phyloP scores from a whole-genome alignment of 2,888 invertebrate species.

The Scaptomyza tumidula region DNA sequence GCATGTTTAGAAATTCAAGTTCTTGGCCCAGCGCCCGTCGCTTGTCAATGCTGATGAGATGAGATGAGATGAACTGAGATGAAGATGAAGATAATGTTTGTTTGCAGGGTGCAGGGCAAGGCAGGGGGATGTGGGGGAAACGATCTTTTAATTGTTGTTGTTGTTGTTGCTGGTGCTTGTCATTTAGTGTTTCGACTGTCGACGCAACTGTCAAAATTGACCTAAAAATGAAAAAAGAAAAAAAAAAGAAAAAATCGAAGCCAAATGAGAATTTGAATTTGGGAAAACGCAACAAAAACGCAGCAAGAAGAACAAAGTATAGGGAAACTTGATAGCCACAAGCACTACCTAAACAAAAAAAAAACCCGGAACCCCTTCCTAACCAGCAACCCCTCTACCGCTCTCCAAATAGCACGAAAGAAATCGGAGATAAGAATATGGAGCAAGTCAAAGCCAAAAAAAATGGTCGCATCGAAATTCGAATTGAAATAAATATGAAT shows the following conservation, averaged over 20 bases:
- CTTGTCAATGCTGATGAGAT: slow-evolving; percentile 57
- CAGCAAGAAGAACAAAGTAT: slow-evolving; percentile 6
- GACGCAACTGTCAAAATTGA: slow-evolving; percentile 74
- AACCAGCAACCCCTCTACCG: background rate
- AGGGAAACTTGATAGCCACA: slow-evolving; percentile 61
- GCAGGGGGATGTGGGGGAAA: slow-evolving; percentile 1
- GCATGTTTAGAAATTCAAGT: slow-evolving; percentile 64
- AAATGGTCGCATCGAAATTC: slow-evolving; percentile 35
- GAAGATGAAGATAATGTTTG: slow-evolving; percentile 28
- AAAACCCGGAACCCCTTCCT: background rate
- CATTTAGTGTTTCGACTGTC: slow-evolving; percentile 64
- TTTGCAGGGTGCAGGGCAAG: slow-evolving; percentile 19
- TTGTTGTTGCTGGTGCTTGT: slow-evolving; percentile 36
- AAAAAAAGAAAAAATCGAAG: slow-evolving; percentile 36
- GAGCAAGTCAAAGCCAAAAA: slow-evolving; percentile 26
- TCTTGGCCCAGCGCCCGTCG: slow-evolving; percentile 76
- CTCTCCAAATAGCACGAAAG: slow-evolving; percentile 12
- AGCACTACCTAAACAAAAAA: slow-evolving; percentile 15
- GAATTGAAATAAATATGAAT: slow-evolving; percentile 11
- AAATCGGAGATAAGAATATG: slow-evolving; percentile 69
- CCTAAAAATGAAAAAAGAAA: slow-evolving; percentile 59
- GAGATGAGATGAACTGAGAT: slow-evolving; percentile 36
- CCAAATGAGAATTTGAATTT: slow-evolving; percentile 49
- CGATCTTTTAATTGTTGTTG: slow-evolving; percentile 36
- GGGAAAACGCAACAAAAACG: slow-evolving; percentile 43